Percentiles rank a stretch among this genome's conserved stretches.
Evolutionary conservation across 2,797 vertebrate species (phyloP).

Genomic region (Enteromius anoplus): DNA sequence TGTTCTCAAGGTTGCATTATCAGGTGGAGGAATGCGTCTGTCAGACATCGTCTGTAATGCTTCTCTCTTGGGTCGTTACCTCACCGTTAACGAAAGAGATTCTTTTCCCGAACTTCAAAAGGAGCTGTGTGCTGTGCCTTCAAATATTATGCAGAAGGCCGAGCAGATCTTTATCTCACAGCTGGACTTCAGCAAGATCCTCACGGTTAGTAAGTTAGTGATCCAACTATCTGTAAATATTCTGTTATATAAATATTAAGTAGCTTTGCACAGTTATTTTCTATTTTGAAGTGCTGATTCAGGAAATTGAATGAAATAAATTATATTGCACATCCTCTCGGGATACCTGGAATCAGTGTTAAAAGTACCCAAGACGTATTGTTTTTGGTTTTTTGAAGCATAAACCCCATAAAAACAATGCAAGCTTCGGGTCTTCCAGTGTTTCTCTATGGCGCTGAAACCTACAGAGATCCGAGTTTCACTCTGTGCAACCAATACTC

Average conservation of each 20-base stretch:
- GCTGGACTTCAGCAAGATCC: constrained; percentile 74
- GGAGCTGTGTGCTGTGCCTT: constrained; percentile 75
- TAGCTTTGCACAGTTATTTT: not conserved
- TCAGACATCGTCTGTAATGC: constrained; percentile 79
- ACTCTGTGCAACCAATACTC: too few relatives aligned
- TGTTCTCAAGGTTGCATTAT: constrained; percentile 68
- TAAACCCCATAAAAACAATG: too few relatives aligned
- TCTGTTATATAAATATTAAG: not conserved
- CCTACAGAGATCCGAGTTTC: too few relatives aligned
- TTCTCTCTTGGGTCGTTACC: constrained; percentile 68
- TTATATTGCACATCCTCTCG: too few relatives aligned
- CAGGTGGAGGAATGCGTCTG: constrained; percentile 65
- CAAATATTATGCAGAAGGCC: constrained; percentile 70
- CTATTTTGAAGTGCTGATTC: not conserved
- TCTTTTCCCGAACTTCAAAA: constrained; percentile 70
- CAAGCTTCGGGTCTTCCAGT: too few relatives aligned
- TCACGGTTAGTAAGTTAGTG: constrained; percentile 71
- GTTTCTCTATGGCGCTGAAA: too few relatives aligned
- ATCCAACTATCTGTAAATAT: not conserved
- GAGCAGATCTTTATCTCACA: constrained; percentile 81
- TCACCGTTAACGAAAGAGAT: constrained; percentile 60
- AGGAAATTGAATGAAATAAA: too few relatives aligned
- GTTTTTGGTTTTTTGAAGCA: too few relatives aligned
- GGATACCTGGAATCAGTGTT: too few relatives aligned
- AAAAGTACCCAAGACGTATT: too few relatives aligned